Evolutionary conservation across 2,113 vertebrate species (phyloP), one percentile per base, ranked within the genome.

Genomic region (Menidia beryllina): DNA sequence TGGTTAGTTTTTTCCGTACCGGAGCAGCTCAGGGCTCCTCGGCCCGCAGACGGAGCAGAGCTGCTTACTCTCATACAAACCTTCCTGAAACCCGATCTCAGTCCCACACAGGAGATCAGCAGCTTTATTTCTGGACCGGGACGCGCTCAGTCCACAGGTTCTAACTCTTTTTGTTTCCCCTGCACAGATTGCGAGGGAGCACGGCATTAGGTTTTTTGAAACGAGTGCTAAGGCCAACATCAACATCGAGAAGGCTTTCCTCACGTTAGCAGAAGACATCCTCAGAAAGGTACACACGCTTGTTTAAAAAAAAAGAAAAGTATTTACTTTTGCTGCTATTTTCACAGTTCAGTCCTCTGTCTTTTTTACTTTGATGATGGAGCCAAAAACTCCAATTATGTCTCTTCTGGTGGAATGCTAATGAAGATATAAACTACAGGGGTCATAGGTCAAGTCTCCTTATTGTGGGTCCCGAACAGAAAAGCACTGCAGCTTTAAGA

Each of bases 201-300:
- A 99, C 21, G 96, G 96, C 87, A 99, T 99, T 96, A 97, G 97
- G 90, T 99, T 99, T 95, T 99, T 97, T 88, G 98, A 99, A 93
- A 99, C 98, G 83, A 99, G 98, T 63, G 97, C 98, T 65, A 99
- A 99, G 96, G 97, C 98, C 92, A 99, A 99, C 95, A 96, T 98
- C 94, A 98, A 95, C 96, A 99, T 99, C 77, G 97, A 99, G 94
- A 99, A 99, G 93, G 98, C 96, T 89, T 99, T 99, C 94, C 96
- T 99, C 95, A 99, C 96, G 78, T 96, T 98, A 98, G 97, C 98
- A 93, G 98, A 99, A 98, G 98, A 99, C 93, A 99, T 99, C 91
- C 97, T 99, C 91, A 97, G 93, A 97, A 99, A 99, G 97, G 98
- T 98, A 89, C 39, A 90, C 84, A 63, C 47, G 21, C 23, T 1